These are phyloP conservation scores for Cliona cf. orientalis DNA, from an alignment of 37 sponge, comb jelly and placozoan genomes.

Conservation along the genomic window DNA sequence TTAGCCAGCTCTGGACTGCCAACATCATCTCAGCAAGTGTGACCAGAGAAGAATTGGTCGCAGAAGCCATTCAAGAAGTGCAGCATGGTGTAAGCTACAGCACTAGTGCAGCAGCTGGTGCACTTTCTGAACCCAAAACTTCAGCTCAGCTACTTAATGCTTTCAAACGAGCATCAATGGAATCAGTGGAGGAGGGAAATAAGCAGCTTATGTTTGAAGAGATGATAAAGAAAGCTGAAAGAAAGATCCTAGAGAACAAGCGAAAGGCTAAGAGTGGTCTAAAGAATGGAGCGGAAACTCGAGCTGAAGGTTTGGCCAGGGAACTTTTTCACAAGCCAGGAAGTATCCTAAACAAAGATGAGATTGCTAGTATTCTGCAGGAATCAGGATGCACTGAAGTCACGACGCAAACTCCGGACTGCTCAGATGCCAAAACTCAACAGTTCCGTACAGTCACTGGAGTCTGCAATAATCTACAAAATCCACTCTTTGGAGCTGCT, in stretches of 20 bases:
- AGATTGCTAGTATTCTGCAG: slow-evolving; percentile 20
- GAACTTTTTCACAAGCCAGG: slow-evolving; percentile 43
- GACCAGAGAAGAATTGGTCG: no score
- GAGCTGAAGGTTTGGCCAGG: slow-evolving; percentile 41
- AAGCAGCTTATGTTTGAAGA: slow-evolving; percentile 17
- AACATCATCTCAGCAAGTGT: no score
- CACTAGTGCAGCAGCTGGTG: no score
- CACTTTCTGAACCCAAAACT: no score
- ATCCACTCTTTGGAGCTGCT: slow-evolving; percentile 76
- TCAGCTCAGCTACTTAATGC: no score
- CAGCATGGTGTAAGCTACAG: no score
- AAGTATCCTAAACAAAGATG: slow-evolving; percentile 47
- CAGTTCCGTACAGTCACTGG: slow-evolving; percentile 69
- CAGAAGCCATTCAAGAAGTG: no score
- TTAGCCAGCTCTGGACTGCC: no score
- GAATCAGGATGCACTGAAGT: slow-evolving; percentile 25
- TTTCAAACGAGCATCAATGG: slow-evolving; percentile 13
- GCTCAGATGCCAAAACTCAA: background rate
- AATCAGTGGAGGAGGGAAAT: slow-evolving; percentile 15
- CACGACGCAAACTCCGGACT: background rate
- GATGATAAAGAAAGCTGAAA: slow-evolving; percentile 41
- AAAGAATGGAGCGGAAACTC: background rate
- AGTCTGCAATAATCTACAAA: slow-evolving; percentile 85
- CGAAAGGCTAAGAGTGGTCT: background rate
- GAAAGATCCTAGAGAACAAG: slow-evolving; percentile 2